phyloP scores from a whole-genome alignment of 2,113 vertebrate species.

The Trogon surrucura region DNA sequence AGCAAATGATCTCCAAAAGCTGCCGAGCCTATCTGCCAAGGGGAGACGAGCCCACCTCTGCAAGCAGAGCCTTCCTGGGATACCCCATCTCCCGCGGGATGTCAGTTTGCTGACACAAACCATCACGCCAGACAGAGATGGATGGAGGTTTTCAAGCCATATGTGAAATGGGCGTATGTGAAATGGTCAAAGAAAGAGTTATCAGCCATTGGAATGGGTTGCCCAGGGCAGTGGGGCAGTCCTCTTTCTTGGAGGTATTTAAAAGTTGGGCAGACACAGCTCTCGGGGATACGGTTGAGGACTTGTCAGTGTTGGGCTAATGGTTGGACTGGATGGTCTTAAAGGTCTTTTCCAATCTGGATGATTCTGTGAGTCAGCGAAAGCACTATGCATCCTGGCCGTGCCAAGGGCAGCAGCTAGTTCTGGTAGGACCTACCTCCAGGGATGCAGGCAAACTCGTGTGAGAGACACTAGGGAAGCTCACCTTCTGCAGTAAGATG shows the following conservation, averaged over 20 bases:
- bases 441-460: background rate
- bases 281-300: too few relatives aligned
- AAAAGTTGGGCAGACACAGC: too few relatives aligned
- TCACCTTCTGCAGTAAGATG: background rate
- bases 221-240: too few relatives aligned
- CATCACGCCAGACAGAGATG: background rate
- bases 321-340: too few relatives aligned
- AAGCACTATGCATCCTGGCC: background rate
- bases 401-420: background rate
- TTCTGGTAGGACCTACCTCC: background rate
- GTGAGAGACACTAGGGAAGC: fast-evolving
- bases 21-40: background rate
- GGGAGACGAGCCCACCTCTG: background rate
- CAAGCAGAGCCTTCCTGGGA: background rate
- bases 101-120: background rate
- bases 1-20: background rate
- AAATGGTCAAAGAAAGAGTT: too few relatives aligned
- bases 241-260: too few relatives aligned
- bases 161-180: background rate
- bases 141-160: background rate
- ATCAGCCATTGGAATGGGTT: too few relatives aligned
- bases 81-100: background rate
- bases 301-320: too few relatives aligned
- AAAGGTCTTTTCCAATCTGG: too few relatives aligned
- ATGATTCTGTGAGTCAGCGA: background rate